A percentile compares a stretch with the other conserved stretches of the same genome.
These are phyloP conservation scores for Platyrinchus mystaceus DNA, from an alignment of 2,797 vertebrate genomes.

Conservation along the genomic window DNA sequence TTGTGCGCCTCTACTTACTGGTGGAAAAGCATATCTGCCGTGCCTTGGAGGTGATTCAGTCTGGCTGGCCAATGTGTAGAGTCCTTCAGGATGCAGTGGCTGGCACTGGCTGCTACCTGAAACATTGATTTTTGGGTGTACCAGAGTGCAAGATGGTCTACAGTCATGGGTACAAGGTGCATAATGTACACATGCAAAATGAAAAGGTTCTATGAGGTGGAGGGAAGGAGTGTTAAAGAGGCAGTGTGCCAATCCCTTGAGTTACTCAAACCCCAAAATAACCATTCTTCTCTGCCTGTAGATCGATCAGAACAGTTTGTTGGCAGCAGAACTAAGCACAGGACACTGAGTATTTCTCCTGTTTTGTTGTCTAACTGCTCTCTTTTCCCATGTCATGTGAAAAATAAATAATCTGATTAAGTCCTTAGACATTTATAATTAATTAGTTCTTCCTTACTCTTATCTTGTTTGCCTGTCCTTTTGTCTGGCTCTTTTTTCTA, in stretches of 20 bases:
- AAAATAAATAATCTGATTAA: constrained; percentile 35
- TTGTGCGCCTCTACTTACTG: not conserved
- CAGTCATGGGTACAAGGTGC: not conserved
- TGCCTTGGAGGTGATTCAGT: not conserved
- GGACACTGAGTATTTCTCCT: constrained; percentile 5
- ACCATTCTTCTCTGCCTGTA: not conserved
- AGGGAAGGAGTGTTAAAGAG: not conserved
- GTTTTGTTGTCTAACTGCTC: constrained; percentile 10
- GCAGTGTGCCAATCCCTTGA: not conserved
- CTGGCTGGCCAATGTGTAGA: not conserved
- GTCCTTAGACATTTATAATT: constrained; percentile 32
- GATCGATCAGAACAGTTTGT: not conserved
- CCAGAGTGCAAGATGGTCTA: not conserved
- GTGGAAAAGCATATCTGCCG: fast-evolving
- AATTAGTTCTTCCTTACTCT: constrained; percentile 27
- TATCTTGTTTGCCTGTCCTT: constrained; percentile 8
- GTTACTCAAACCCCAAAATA: not conserved
- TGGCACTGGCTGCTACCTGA: not conserved
- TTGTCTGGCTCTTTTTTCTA: not conserved
- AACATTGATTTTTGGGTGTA: not conserved
- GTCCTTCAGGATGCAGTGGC: not conserved
- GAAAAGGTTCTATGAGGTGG: not conserved
- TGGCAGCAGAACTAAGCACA: constrained; percentile 3
- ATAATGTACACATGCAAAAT: not conserved
- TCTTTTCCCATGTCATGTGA: not conserved